These are phyloP conservation scores for Columba livia DNA, from an alignment of 2,113 vertebrate species.

Conservation along the genomic window DNA sequence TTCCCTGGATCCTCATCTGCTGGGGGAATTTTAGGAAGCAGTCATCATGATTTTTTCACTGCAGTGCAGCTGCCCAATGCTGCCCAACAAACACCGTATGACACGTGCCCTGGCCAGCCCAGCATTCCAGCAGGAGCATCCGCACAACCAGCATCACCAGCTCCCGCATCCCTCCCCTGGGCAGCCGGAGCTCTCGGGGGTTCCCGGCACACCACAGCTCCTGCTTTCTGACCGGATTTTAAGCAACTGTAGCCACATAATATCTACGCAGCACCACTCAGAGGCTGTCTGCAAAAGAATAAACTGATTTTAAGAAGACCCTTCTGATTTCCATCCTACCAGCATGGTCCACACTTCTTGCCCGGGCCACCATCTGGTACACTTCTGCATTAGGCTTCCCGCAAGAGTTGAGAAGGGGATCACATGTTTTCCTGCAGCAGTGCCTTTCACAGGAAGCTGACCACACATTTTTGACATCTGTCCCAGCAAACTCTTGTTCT, in stretches of 20 bases:
- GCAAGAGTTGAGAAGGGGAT: not conserved
- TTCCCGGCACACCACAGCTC: not conserved
- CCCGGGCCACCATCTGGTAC: not conserved
- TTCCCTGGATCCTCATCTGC: not conserved
- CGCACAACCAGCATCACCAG: no score
- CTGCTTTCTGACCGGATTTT: not conserved
- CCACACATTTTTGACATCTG: not conserved
- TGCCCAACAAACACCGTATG: not conserved
- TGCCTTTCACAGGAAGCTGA: not conserved
- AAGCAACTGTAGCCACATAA: not conserved
- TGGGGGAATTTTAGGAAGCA: not conserved
- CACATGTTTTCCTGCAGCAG: no score
- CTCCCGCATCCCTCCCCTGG: rapidly evolving
- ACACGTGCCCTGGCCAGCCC: not conserved
- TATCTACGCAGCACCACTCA: not conserved
- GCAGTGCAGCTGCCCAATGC: not conserved
- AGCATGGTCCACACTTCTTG: not conserved
- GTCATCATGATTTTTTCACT: not conserved
- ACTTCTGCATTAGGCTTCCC: not conserved
- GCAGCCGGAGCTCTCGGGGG: not conserved
- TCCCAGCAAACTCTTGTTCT: not conserved
- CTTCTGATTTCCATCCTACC: not conserved
- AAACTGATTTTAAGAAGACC: not conserved
- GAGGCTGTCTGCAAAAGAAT: not conserved
- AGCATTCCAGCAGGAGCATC: not conserved